Base-by-base conservation (phyloP, 37 sponge, comb jelly and placozoan species). In the Hormiphora californensis region DNA sequence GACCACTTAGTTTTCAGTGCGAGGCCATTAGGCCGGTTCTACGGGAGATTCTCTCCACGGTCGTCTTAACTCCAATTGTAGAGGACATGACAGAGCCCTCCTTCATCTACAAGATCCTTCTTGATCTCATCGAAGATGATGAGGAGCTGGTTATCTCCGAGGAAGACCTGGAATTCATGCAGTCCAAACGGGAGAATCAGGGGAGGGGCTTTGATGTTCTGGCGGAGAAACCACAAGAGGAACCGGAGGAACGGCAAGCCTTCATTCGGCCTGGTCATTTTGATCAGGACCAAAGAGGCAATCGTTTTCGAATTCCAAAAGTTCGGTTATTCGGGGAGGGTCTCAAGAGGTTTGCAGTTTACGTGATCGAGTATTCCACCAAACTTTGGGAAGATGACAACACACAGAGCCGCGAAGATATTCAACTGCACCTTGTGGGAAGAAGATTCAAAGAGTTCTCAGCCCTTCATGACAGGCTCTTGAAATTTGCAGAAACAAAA, bases 361-460 rank as follows among this genome's bases (percentile, higher is more conserved):
- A 73, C 43, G 81, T 73, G 4, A 73, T 73, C 44, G 81, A 73
- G 25, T 73, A 73, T 40, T 73, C 81, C 23, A 46, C 40, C 3
- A 27, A 73, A 11, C 23, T 73, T 43, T 73, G 81, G 81, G 25
- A 33, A 23, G 28, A 43, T 39, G 23, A 73, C 22, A 21, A n/a
- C 35, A 4, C 4, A 8, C 30, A 4, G 27, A 30, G 27, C 27
- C 61, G 27, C n/a, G 38, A 19, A 11, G 81, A 73, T 41, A 73
- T 73, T 27, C 21, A 43, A 5, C 40, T 73, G 3, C 81, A 33
- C 1, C 27, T 73, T 43, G 44, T 73, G n/a, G 81, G 81, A 5
- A n/a, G 81, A 36, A 73, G 81, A 19, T 73, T 73, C 22, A 73
- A 73, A 12, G 81, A 73, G 46, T 73, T 73, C 23, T 43, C 81